Evolutionary conservation across 2,113 vertebrate species (phyloP).

Genomic region (Cryptotis parvus): DNA sequence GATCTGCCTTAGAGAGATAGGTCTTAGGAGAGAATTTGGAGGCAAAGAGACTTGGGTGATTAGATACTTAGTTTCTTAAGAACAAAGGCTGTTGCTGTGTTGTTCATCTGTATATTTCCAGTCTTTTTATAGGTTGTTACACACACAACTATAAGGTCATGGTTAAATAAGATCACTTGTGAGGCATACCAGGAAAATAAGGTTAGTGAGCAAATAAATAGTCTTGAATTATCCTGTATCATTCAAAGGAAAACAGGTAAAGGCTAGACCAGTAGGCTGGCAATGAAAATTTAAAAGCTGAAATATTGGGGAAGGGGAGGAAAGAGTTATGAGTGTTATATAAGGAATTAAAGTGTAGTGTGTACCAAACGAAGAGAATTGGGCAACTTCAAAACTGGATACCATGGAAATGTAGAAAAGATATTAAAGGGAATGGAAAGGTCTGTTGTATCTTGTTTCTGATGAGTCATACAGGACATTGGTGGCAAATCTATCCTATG

Average conservation of each 20-base stretch:
- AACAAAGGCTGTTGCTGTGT: not conserved
- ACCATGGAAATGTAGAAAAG: not conserved
- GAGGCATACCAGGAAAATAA: not conserved
- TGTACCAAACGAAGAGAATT: not conserved
- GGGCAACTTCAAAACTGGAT: not conserved
- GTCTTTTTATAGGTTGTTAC: not conserved
- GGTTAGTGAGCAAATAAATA: not conserved
- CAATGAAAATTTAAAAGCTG: constrained; percentile 37
- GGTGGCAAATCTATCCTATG: not conserved
- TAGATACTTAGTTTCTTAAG: constrained; percentile 38
- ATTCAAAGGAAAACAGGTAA: constrained; percentile 32
- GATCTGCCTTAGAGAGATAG: too few relatives aligned
- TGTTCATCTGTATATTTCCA: constrained; percentile 41
- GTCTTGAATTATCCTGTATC: constrained; percentile 23
- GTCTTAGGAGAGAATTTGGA: not conserved
- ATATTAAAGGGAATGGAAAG: not conserved
- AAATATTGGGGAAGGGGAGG: not conserved
- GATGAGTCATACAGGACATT: not conserved
- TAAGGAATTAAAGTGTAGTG: constrained; percentile 3
- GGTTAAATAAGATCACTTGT: not conserved
- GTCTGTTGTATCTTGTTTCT: not conserved
- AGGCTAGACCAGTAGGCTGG: not conserved
- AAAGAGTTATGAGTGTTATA: constrained; percentile 3
- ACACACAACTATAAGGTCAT: not conserved
- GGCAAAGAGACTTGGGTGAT: not conserved